Conservation (phyloP, 2,113 vertebrate species). For the Gasterosteus nipponicus region DNA sequence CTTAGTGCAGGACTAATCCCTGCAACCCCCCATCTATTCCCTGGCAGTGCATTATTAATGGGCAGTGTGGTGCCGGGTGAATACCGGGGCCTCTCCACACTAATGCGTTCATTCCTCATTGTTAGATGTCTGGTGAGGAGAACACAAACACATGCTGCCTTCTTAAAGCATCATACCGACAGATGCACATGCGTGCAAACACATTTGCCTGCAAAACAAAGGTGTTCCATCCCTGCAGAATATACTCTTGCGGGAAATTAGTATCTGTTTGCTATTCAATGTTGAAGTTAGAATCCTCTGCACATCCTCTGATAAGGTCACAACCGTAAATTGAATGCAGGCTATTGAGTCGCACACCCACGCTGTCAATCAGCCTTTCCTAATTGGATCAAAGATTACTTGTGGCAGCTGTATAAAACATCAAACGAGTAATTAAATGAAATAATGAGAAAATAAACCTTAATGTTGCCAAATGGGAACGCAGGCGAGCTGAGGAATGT, state of each 20-base stretch:
- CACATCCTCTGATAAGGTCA: slow-evolving; percentile 70
- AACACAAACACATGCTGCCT: slow-evolving; percentile 39
- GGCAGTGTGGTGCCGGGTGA: slow-evolving; percentile 64
- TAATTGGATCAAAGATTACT: slow-evolving; percentile 80
- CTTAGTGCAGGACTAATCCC: slow-evolving; percentile 76
- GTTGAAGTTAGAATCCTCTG: slow-evolving; percentile 53
- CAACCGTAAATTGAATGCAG: slow-evolving; percentile 66
- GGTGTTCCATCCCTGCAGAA: slow-evolving; percentile 42
- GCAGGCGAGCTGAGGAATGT: slow-evolving; percentile 67
- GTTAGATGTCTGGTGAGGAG: slow-evolving; percentile 65
- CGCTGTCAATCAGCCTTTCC: slow-evolving; percentile 73
- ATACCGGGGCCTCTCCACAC: slow-evolving; percentile 65
- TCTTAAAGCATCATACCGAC: slow-evolving; percentile 7
- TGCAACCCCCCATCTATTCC: slow-evolving; percentile 64
- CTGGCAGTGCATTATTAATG: slow-evolving; percentile 77
- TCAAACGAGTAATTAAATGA: slow-evolving; percentile 79
- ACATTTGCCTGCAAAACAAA: slow-evolving; percentile 3
- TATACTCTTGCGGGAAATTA: slow-evolving; percentile 55
- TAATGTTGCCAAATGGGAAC: slow-evolving; percentile 79
- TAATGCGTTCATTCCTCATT: slow-evolving; percentile 77
- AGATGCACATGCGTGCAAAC: slow-evolving; percentile 2
- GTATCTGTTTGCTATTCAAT: slow-evolving; percentile 57
- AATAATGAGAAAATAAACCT: slow-evolving; percentile 81
- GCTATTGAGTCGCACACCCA: slow-evolving; percentile 59
- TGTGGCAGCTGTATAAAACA: slow-evolving; percentile 76